Percentiles rank a stretch among this genome's conserved stretches.
phyloP scores from a whole-genome alignment of 2,797 vertebrate species.

The Denticeps clupeoides region DNA sequence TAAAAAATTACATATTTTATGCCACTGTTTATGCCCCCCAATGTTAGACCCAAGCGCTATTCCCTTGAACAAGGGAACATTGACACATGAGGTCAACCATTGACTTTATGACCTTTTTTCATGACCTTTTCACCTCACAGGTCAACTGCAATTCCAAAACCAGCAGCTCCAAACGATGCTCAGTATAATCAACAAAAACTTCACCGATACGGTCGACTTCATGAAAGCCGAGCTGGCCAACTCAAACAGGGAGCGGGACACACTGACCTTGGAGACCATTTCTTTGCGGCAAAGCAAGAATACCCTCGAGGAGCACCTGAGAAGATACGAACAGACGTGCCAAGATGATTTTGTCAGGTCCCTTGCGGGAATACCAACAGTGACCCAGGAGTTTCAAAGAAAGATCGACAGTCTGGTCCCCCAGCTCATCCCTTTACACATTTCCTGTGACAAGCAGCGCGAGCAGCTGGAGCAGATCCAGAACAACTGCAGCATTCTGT shows the following conservation, averaged over 20 bases:
- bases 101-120: background rate
- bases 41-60: too few relatives aligned
- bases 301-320: conserved; percentile 35
- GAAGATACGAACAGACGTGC: conserved; percentile 35
- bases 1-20: too few relatives aligned
- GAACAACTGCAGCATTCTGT: conserved; percentile 58
- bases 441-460: conserved; percentile 51
- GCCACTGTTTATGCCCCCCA: too few relatives aligned
- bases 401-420: conserved; percentile 48
- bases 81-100: background rate
- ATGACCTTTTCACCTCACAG: background rate
- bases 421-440: conserved; percentile 43
- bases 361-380: conserved; percentile 40
- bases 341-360: conserved; percentile 41
- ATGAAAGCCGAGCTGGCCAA: conserved; percentile 32
- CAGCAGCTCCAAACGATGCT: conserved; percentile 31
- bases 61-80: too few relatives aligned
- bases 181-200: conserved; percentile 42
- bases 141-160: background rate
- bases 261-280: conserved; percentile 34
- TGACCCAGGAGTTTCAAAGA: conserved; percentile 42
- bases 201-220: conserved; percentile 37
- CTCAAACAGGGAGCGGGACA: conserved; percentile 29
- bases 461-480: conserved; percentile 56
- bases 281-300: conserved; percentile 38